Evolutionary conservation across 2,113 vertebrate species (phyloP).

Genomic region (Taurulus bubalis): DNA sequence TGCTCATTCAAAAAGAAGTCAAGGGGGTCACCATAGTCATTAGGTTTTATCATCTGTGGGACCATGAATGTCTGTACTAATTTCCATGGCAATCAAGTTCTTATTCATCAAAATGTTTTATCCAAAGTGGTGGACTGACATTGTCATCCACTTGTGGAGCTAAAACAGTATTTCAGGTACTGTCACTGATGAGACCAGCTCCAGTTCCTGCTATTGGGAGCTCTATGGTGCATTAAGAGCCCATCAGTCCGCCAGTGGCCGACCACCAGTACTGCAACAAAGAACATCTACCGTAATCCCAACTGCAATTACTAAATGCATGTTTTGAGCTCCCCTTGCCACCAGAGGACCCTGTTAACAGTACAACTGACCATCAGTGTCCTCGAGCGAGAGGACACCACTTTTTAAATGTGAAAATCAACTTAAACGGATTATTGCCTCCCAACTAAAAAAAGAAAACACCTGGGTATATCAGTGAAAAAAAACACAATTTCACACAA

Average conservation of each 20-base stretch:
- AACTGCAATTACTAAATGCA: too few species aligned
- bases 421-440: not conserved
- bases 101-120: not conserved
- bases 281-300: too few species aligned
- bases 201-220: not conserved
- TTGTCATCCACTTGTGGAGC: not conserved
- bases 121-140: not conserved
- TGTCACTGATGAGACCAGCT: not conserved
- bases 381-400: too few species aligned
- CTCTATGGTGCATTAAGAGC: not conserved
- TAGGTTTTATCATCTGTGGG: not conserved
- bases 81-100: not conserved
- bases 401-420: not conserved
- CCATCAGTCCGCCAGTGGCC: not conserved
- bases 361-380: not conserved
- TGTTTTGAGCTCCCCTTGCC: too few species aligned
- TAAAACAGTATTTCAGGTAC: not conserved
- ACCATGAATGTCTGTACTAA: not conserved
- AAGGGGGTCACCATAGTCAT: not conserved
- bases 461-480: not conserved
- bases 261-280: not conserved
- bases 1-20: not conserved
- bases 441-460: not conserved
- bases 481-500: constrained; percentile 15
- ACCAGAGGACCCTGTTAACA: not conserved